phyloP scores from a whole-genome alignment of 2,797 vertebrate genomes.

The Lerista edwardsae region DNA sequence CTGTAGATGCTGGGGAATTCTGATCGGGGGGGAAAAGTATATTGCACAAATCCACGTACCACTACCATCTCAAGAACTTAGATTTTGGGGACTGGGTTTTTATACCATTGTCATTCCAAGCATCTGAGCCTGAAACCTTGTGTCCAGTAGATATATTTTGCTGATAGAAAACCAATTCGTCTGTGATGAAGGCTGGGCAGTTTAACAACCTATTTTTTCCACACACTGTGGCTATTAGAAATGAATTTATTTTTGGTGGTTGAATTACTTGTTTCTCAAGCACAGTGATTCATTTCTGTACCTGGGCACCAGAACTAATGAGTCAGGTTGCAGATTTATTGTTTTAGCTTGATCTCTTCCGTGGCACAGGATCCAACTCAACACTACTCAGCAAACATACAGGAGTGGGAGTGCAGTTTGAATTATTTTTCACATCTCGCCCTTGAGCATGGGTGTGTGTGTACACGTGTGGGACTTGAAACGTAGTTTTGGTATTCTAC shows the following conservation, averaged over 20 bases:
- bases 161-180: not conserved
- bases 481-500: not conserved
- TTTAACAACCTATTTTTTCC: not conserved
- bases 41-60: not conserved
- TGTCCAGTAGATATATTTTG: not conserved
- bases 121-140: not conserved
- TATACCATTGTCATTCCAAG: not conserved
- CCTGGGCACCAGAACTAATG: constrained; percentile 59
- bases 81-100: not conserved
- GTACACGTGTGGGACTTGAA: not conserved
- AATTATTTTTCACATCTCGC: not conserved
- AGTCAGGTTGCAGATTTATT: constrained; percentile 62
- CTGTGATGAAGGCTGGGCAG: not conserved
- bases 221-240: not conserved
- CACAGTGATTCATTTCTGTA: constrained; percentile 54
- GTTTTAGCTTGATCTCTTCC: constrained; percentile 50
- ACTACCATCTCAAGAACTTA: not conserved
- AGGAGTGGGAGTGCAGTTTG: not conserved
- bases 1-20: not conserved
- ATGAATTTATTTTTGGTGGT: not conserved
- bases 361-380: constrained; percentile 44
- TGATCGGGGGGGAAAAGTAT: not conserved
- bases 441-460: not conserved
- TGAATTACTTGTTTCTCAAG: constrained; percentile 36
- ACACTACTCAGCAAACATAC: constrained; percentile 44